These are phyloP conservation scores for Chrysocyon brachyurus DNA, from an alignment of 2,797 vertebrate species.

Conservation along the genomic window DNA sequence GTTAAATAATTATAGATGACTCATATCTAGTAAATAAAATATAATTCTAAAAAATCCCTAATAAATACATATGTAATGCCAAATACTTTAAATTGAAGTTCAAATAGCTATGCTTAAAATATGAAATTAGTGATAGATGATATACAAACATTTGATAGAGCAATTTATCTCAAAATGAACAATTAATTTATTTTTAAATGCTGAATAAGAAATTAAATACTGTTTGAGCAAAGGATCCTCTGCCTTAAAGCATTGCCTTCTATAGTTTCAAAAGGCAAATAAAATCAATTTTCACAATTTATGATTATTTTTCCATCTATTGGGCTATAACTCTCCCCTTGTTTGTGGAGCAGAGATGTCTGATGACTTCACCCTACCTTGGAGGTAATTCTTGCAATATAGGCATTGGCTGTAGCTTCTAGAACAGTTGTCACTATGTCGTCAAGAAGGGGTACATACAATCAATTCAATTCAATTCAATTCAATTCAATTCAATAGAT, in stretches of 20 bases:
- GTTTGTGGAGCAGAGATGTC: background rate
- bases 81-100: slow-evolving; percentile 37
- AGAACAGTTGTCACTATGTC: background rate
- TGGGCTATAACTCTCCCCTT: background rate
- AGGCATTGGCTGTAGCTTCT: background rate
- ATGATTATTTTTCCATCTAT: background rate
- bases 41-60: background rate
- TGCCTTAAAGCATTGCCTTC: background rate
- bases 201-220: background rate
- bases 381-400: background rate
- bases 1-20: background rate
- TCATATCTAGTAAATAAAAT: background rate
- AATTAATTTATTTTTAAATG: slow-evolving; percentile 31
- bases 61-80: background rate
- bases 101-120: slow-evolving; percentile 32
- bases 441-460: background rate
- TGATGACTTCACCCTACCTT: background rate
- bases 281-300: slow-evolving; percentile 40
- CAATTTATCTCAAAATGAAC: background rate
- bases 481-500: background rate
- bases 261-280: background rate
- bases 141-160: background rate
- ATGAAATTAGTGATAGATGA: slow-evolving; percentile 17
- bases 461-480: background rate
- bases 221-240: background rate